phyloP scores from a whole-genome alignment of 2,797 vertebrate species.

The Notamacropus eugenii region DNA sequence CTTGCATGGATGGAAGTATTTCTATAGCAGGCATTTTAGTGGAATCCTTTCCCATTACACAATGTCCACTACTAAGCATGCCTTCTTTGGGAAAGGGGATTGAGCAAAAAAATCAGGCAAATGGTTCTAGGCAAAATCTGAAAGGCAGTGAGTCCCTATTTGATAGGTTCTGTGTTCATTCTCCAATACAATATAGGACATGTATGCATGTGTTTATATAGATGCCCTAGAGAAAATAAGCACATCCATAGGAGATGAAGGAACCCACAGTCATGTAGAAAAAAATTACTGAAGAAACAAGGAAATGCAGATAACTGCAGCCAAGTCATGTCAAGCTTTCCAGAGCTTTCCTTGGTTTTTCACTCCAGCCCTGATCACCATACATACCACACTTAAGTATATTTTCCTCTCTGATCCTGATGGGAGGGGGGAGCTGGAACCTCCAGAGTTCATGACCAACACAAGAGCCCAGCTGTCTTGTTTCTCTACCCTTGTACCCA shows the following conservation, averaged over 20 bases:
- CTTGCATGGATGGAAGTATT: not conserved
- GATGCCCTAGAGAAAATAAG: not conserved
- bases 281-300: not conserved
- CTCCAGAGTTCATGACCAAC: not conserved
- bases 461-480: not conserved
- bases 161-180: not conserved
- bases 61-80: not conserved
- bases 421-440: accelerated
- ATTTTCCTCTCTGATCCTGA: conserved; percentile 42
- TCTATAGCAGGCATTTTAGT: not conserved
- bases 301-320: not conserved
- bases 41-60: not conserved
- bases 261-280: not conserved
- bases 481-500: not conserved
- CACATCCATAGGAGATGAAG: not conserved
- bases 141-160: not conserved
- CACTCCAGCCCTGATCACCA: not conserved
- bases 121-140: not conserved
- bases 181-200: not conserved
- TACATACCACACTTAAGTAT: not conserved
- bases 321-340: not conserved
- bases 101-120: not conserved
- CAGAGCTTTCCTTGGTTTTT: not conserved
- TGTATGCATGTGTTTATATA: not conserved
- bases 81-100: not conserved